These are phyloP conservation scores for Trichacis sp. DNA, from an alignment of 2,888 invertebrate genomes.

Conservation along the genomic window DNA sequence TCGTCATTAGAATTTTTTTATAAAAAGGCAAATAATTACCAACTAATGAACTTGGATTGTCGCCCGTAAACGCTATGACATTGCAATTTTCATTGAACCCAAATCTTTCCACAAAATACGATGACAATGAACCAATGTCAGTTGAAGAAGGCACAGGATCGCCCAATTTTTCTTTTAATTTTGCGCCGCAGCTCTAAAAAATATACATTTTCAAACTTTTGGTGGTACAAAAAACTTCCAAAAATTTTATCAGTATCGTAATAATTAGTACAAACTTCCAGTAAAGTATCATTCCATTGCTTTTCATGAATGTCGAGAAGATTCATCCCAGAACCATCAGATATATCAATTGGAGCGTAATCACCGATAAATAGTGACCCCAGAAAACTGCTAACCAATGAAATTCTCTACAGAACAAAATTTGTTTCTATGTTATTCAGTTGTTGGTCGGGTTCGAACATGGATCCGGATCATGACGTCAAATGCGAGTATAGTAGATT, in stretches of 20 bases:
- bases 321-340: conserved; percentile 98
- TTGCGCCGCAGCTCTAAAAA: conserved; percentile 73
- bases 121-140: conserved; percentile 79
- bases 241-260: not conserved
- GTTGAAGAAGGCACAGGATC: conserved; percentile 79
- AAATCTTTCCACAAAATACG: conserved; percentile 88
- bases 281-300: conserved; percentile 81
- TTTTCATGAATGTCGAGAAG: conserved; percentile 84
- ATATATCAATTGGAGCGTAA: conserved; percentile 90
- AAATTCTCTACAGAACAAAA: conserved; percentile 77
- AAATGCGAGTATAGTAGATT: too few relatives aligned
- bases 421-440: too few relatives aligned
- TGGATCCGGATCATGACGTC: too few relatives aligned
- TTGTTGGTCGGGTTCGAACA: too few relatives aligned
- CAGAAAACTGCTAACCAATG: conserved; percentile 92
- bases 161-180: conserved; percentile 81
- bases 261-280: conserved; percentile 72
- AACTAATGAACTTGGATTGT: conserved; percentile 90
- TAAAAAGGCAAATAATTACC: conserved; percentile 71
- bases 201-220: not conserved
- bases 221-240: not conserved
- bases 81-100: conserved; percentile 84
- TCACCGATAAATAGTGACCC: conserved; percentile 89
- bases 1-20: not conserved
- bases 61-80: conserved; percentile 92